Conservation (phyloP, 2,888 invertebrate genomes). For the Microdon myrmicae region DNA sequence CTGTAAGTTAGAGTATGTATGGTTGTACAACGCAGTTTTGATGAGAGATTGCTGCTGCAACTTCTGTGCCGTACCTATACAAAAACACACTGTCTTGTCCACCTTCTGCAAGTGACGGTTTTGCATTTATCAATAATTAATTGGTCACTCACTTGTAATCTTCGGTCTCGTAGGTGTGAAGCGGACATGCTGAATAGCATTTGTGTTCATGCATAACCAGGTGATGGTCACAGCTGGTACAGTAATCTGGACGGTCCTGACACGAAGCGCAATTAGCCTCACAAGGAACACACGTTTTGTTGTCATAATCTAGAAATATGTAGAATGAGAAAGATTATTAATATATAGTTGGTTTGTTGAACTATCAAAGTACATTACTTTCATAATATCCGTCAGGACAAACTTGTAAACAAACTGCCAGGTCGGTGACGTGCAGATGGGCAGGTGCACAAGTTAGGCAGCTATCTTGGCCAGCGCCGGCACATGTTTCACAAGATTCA, state of each 20-base stretch:
- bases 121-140: slow-evolving; percentile 36
- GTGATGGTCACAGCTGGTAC: slow-evolving; percentile 89
- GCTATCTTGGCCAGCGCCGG: slow-evolving; percentile 86
- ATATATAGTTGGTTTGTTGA: background rate
- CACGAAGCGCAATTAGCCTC: slow-evolving; percentile 88
- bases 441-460: slow-evolving; percentile 87
- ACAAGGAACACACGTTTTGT: slow-evolving; percentile 84
- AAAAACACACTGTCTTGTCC: background rate
- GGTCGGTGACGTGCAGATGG: slow-evolving; percentile 83
- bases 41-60: background rate
- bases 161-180: slow-evolving; percentile 84
- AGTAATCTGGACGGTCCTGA: slow-evolving; percentile 82
- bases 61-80: too few species aligned
- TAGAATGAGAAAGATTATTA: background rate
- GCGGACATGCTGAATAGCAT: slow-evolving; percentile 85
- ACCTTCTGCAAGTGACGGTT: background rate
- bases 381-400: slow-evolving; percentile 92
- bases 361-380: slow-evolving; percentile 68
- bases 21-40: slow-evolving; percentile 16
- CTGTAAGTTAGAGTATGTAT: background rate
- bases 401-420: slow-evolving; percentile 86
- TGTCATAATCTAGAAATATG: slow-evolving; percentile 70
- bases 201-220: slow-evolving; percentile 83
- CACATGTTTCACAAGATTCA: slow-evolving; percentile 89
- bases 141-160: slow-evolving; percentile 75